Conservation (phyloP, 2,797 vertebrate species). For the Clamator glandarius region DNA sequence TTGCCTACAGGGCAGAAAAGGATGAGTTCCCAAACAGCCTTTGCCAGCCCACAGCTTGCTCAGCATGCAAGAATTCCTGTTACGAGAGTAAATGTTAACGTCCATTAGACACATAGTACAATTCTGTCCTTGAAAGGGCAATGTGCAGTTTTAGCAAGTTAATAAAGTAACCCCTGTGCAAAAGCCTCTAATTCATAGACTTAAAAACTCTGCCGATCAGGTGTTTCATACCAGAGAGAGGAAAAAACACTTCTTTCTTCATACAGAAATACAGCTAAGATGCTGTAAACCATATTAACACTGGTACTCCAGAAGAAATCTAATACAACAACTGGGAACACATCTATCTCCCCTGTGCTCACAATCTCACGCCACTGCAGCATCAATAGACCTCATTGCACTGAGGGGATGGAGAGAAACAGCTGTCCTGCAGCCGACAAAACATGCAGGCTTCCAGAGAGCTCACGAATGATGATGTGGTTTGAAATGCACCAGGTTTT, state of each 20-base stretch:
- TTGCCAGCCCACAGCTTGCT: not conserved
- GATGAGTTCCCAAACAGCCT: not conserved
- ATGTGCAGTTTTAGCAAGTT: accelerated
- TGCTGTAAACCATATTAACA: accelerated
- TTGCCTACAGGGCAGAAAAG: not conserved
- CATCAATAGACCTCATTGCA: accelerated
- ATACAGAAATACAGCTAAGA: not conserved
- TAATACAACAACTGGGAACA: not conserved
- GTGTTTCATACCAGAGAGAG: not conserved
- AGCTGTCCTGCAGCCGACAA: not conserved
- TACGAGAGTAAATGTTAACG: not conserved
- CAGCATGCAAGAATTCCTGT: accelerated
- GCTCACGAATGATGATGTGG: not conserved
- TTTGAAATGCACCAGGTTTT: not conserved
- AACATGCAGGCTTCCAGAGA: not conserved
- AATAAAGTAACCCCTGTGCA: not conserved
- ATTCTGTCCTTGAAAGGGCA: not conserved
- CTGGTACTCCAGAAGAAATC: not conserved
- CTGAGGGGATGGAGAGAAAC: not conserved
- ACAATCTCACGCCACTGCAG: accelerated
- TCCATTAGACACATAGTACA: not conserved
- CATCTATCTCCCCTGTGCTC: accelerated
- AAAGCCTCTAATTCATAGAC: not conserved
- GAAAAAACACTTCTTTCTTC: not conserved
- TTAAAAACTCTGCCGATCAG: not conserved